Conservation (phyloP, 2,888 invertebrate genomes). For the Drosophila infuscata region DNA sequence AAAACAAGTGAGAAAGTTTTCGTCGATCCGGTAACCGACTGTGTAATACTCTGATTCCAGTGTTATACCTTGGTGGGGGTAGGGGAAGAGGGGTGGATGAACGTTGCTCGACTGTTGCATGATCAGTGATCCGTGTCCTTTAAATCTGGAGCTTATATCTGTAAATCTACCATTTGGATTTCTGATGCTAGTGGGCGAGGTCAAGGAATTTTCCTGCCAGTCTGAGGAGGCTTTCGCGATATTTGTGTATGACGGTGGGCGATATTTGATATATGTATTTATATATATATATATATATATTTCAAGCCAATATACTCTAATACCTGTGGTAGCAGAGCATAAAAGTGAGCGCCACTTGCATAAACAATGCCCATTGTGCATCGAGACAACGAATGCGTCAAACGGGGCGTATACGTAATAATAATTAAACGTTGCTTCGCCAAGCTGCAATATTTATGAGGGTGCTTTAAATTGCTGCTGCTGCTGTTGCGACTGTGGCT, state of each 20-base stretch:
- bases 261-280: not conserved
- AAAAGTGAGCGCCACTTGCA: not conserved
- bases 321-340: not conserved
- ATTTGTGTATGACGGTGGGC: no score
- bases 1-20: not conserved
- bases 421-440: constrained; percentile 63
- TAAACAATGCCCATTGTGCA: constrained; percentile 27
- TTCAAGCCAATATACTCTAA: not conserved
- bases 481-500: not conserved
- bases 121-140: not conserved
- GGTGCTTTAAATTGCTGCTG: constrained; percentile 52
- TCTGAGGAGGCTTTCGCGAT: not conserved
- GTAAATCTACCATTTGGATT: not conserved
- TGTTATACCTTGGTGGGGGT: not conserved
- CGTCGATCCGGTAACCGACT: not conserved
- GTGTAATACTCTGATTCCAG: not conserved
- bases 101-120: no score
- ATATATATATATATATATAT: not conserved
- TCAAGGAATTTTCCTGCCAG: not conserved
- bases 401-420: constrained; percentile 73
- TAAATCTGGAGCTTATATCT: not conserved
- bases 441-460: constrained; percentile 63
- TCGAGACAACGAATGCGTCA: not conserved
- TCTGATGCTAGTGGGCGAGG: not conserved
- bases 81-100: no score